Conservation (phyloP, 1,140 invertebrate genomes). For the Ceratina calcarata region DNA sequence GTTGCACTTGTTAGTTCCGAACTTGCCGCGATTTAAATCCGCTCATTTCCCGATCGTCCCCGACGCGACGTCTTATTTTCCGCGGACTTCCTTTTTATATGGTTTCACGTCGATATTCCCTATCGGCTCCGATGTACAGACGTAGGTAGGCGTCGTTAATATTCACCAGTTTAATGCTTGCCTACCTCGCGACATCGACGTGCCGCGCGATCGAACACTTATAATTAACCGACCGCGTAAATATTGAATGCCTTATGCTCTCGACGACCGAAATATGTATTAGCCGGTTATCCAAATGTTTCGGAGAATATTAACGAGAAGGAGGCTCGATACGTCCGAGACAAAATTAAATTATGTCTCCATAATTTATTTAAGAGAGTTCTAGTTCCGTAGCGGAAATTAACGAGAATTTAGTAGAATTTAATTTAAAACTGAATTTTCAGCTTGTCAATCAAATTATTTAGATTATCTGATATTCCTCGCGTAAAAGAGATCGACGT, state of each 20-base stretch:
- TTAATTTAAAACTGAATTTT: neutral
- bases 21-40: conserved; percentile 20
- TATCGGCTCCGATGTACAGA: neutral
- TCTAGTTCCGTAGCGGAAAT: neutral
- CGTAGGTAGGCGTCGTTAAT: neutral
- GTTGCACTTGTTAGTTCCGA: conserved; percentile 1
- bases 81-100: neutral
- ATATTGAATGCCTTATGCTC: neutral
- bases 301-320: neutral
- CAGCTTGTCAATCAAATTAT: neutral
- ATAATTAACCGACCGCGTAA: conserved; percentile 1
- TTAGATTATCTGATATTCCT: neutral
- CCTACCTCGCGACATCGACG: neutral
- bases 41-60: conserved; percentile 15
- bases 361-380: neutral
- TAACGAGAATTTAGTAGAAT: neutral
- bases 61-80: conserved; percentile 18
- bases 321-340: too few relatives aligned
- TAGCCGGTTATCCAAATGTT: neutral
- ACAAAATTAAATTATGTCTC: too few relatives aligned
- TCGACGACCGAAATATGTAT: neutral
- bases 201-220: neutral
- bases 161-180: neutral
- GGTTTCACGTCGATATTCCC: neutral
- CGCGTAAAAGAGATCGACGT: neutral